These are phyloP conservation scores for Butorides virescens DNA, from an alignment of 2,113 vertebrate genomes.

Conservation along the genomic window DNA sequence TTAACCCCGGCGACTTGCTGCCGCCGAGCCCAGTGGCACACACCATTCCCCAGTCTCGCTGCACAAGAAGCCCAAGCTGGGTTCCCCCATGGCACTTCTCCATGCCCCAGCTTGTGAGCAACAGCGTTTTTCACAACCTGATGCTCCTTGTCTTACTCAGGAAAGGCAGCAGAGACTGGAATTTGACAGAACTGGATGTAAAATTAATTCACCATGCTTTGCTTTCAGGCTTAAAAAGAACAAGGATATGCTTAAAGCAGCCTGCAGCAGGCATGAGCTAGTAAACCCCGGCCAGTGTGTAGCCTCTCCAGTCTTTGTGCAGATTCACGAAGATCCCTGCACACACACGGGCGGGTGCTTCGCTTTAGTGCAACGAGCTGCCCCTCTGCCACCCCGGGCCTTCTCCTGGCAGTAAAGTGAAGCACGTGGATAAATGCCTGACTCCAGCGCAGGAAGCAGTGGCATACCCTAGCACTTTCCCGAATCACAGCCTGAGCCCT, in stretches of 20 bases:
- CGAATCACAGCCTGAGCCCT: neutral
- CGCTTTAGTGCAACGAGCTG: neutral
- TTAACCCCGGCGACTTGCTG: neutral
- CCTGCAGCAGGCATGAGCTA: neutral
- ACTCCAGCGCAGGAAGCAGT: neutral
- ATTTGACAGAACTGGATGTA: neutral
- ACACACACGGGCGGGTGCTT: rapidly evolving
- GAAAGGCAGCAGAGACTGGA: neutral
- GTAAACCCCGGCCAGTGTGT: rapidly evolving
- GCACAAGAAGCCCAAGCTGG: neutral
- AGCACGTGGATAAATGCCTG: neutral
- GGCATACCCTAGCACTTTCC: neutral
- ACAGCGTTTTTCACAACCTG: neutral
- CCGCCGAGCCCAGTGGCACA: neutral
- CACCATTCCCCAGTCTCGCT: neutral
- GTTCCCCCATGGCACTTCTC: neutral
- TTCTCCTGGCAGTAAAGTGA: neutral
- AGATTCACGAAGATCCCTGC: neutral
- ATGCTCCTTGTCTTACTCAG: neutral
- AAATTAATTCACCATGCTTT: neutral
- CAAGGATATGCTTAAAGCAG: neutral
- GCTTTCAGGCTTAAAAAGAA: neutral
- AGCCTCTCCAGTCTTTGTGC: neutral
- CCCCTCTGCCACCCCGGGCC: neutral
- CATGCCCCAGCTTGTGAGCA: neutral